These are phyloP conservation scores for Knipowitschia caucasica DNA, from an alignment of 2,797 vertebrate species.

Conservation along the genomic window DNA sequence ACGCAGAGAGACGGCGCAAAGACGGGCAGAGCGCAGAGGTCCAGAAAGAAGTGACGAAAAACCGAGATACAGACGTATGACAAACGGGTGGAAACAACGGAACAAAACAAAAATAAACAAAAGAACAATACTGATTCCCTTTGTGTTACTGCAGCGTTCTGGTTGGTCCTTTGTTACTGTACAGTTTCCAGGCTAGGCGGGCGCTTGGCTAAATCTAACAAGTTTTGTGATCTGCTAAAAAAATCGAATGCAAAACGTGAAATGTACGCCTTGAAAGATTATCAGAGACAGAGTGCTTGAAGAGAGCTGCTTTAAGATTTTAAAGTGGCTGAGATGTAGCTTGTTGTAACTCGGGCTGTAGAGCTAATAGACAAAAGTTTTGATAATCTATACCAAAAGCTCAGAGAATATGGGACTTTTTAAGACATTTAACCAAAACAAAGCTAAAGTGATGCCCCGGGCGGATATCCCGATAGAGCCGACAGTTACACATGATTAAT, in stretches of 20 bases:
- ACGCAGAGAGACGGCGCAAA: slow-evolving; percentile 16
- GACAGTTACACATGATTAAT: no score
- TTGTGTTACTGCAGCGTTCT: slow-evolving; percentile 40
- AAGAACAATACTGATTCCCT: slow-evolving; percentile 59
- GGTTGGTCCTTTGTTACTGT: slow-evolving; percentile 55
- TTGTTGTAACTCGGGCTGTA: no score
- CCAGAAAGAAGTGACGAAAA: slow-evolving; percentile 11
- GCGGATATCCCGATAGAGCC: no score
- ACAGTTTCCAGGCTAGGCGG: slow-evolving; percentile 18
- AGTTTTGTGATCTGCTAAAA: slow-evolving; percentile 29
- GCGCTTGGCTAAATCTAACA: slow-evolving; percentile 21
- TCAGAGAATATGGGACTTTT: no score
- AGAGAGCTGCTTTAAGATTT: no score
- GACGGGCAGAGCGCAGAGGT: slow-evolving; percentile 16
- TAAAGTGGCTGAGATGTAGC: no score
- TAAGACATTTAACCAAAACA: no score
- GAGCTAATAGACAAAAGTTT: no score
- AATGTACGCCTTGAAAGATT: slow-evolving; percentile 11
- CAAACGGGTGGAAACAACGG: slow-evolving; percentile 13
- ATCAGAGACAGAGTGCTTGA: no score
- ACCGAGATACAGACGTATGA: neutral
- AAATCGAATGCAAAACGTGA: slow-evolving; percentile 25
- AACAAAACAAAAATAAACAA: slow-evolving; percentile 38
- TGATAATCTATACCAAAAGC: no score
- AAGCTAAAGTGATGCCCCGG: no score